phyloP scores from a whole-genome alignment of 2,888 invertebrate species.

The Megamerina dolium region DNA sequence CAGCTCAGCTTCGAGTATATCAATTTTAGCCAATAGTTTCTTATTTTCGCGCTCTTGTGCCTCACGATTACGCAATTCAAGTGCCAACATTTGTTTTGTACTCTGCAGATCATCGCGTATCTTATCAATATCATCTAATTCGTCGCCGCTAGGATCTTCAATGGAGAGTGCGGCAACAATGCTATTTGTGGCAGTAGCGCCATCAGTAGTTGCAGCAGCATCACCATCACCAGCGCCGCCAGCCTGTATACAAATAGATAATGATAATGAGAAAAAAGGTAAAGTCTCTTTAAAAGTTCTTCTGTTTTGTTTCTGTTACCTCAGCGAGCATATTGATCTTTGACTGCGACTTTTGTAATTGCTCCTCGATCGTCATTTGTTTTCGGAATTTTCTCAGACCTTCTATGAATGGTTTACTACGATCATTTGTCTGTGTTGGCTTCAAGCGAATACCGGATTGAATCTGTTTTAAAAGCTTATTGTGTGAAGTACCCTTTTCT shows the following conservation, averaged over 20 bases:
- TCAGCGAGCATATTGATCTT: slow-evolving; percentile 52
- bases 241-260: no score
- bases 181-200: slow-evolving; percentile 19
- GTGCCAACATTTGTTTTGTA: slow-evolving; percentile 82
- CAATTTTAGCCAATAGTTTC: slow-evolving; percentile 69
- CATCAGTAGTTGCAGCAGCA: slow-evolving; percentile 7
- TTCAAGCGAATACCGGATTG: slow-evolving; percentile 70
- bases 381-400: slow-evolving; percentile 81
- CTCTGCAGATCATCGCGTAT: slow-evolving; percentile 86
- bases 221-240: slow-evolving; percentile 16
- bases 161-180: slow-evolving; percentile 39
- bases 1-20: slow-evolving; percentile 74
- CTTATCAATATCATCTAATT: slow-evolving; percentile 86
- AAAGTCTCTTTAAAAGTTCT: no score
- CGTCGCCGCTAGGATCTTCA: slow-evolving; percentile 71
- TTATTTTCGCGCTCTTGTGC: slow-evolving; percentile 81
- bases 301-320: slow-evolving; percentile 18
- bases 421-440: slow-evolving; percentile 73
- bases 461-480: slow-evolving; percentile 75
- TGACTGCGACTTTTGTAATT: slow-evolving; percentile 76
- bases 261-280: no score
- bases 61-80: slow-evolving; percentile 80
- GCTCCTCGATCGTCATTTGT: slow-evolving; percentile 86
- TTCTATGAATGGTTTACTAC: slow-evolving; percentile 76
- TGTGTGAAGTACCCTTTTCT: slow-evolving; percentile 74